phyloP scores from a whole-genome alignment of 2,797 vertebrate species.

The Hipposideros larvatus region DNA sequence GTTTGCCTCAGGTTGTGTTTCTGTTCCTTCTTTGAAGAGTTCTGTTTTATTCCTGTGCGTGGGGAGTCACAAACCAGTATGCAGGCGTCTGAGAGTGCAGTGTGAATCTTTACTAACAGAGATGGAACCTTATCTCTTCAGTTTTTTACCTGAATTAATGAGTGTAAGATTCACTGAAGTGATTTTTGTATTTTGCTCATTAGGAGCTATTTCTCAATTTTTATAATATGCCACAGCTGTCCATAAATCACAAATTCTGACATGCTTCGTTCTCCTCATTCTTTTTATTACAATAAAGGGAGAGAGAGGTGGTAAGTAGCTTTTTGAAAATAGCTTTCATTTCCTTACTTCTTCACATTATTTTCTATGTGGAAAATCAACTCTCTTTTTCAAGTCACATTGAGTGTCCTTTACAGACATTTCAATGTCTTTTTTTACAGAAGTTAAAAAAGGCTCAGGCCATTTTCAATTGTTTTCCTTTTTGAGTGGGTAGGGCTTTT shows the following conservation, averaged over 20 bases:
- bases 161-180: background rate
- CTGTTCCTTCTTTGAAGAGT: constrained; percentile 54
- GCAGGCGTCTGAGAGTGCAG: background rate
- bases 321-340: constrained; percentile 47
- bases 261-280: constrained; percentile 21
- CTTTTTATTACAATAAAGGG: constrained; percentile 27
- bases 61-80: no score
- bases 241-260: constrained; percentile 32
- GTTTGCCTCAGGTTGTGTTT: constrained; percentile 26
- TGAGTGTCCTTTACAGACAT: background rate
- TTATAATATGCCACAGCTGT: background rate
- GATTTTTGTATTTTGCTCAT: constrained; percentile 26
- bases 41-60: background rate
- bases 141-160: background rate
- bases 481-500: background rate
- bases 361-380: constrained; percentile 50
- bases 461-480: background rate
- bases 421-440: background rate
- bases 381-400: background rate
- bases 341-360: constrained; percentile 51
- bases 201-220: constrained; percentile 30
- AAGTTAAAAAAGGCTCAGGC: background rate
- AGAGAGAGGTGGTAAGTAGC: background rate
- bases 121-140: background rate
- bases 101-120: background rate